Conservation (phyloP, 2,113 vertebrate genomes). For the Ranitomeya variabilis region DNA sequence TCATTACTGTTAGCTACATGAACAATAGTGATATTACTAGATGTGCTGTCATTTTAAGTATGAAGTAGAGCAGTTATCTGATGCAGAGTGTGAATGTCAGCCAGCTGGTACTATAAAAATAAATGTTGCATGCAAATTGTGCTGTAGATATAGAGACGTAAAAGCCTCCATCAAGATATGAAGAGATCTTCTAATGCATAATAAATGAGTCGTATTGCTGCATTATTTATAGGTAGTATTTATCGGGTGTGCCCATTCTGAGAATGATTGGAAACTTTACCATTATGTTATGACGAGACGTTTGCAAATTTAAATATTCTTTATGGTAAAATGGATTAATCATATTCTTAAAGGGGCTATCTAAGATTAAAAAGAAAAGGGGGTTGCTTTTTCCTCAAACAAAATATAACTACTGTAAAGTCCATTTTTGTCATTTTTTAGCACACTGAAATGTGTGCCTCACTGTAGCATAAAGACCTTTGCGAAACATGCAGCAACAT, state of each 20-base stretch:
- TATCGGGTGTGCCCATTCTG: not conserved
- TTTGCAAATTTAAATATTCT: not conserved
- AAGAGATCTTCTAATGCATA: not conserved
- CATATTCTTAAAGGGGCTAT: not conserved
- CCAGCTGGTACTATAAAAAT: not conserved
- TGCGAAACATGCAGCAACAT: no score
- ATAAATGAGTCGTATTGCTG: not conserved
- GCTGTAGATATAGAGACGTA: not conserved
- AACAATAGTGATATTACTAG: not conserved
- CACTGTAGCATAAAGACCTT: no score
- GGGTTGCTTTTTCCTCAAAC: no score
- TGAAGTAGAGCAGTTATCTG: not conserved
- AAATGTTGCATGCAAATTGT: not conserved
- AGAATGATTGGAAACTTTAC: not conserved
- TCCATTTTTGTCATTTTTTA: no score
- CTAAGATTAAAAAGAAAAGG: not conserved
- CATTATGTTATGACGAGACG: no score
- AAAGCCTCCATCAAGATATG: not conserved
- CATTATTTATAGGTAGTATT: not conserved
- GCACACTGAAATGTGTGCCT: no score
- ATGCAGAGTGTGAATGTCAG: not conserved
- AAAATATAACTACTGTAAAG: no score
- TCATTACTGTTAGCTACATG: not conserved
- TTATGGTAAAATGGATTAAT: not conserved
- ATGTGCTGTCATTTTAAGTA: not conserved